Base-by-base conservation (phyloP, 2,888 invertebrate species). In the Eugnorisma glareosa region DNA sequence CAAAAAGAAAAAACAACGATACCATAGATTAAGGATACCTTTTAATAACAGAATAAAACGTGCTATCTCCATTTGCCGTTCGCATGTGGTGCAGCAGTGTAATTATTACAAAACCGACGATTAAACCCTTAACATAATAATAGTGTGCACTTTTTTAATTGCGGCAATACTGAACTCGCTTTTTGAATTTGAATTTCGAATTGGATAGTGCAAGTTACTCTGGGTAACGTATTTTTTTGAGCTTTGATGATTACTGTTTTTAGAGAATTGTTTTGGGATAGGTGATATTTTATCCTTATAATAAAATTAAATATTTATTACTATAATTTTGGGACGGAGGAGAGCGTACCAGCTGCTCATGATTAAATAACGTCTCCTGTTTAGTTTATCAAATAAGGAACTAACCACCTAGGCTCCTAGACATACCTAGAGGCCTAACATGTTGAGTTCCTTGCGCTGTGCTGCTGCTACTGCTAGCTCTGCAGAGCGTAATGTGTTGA, bases 141-240 rank as follows among this genome's bases (percentile, higher is more conserved):
- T 92, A 94, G 92, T 89, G 90, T 93, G 91, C 92, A 91, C 89
- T 89, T 92, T 92, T 93, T 93, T 94, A 94, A 94, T 94, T 93
- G 92, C 87, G 85, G 90, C 91, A 92, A 87, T 84, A 82, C 79
- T 35, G 77, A 76, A 81, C 78, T 86, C 75, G 43, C 18, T 79
- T 86, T 87, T 88, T 81, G 83, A 88, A 91, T 89, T 91, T 87
- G 84, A 84, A 84, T 77, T 73, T 83, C 57, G 73, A 85, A 85
- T 85, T 76, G 82, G 84, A 69, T 81, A 77, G 68, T 71, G 67
- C 77, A 45, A 73, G 67, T 77, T 83, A 64, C 67, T 74, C 69
- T 45, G 51, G 13, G 48, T 48, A 76, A 54, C 40, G 67, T 75
- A 57, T 72, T 73, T 76, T 71, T 73, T 67, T 59, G 18, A 18